These are phyloP conservation scores for Cyrtorhinus lividipennis DNA, from an alignment of 1,140 invertebrate genomes.

Conservation along the genomic window DNA sequence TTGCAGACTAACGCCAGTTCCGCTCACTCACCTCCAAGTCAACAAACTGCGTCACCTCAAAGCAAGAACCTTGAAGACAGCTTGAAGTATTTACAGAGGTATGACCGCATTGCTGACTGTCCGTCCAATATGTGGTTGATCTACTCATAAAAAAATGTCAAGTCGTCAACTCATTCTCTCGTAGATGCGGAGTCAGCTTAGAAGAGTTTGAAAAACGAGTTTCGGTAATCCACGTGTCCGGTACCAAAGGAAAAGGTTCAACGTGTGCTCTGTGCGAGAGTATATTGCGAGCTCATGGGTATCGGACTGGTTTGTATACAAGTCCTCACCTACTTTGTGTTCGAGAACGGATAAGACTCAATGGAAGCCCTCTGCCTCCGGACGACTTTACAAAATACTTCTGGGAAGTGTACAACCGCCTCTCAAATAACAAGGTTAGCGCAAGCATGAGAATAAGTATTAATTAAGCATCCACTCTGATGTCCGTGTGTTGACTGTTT, in stretches of 20 bases:
- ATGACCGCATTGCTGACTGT: too few species aligned
- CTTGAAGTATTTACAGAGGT: constrained; percentile 35
- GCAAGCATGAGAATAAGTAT: background rate
- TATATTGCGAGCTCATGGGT: constrained; percentile 71
- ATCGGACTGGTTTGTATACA: constrained; percentile 85
- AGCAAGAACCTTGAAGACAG: constrained; percentile 18
- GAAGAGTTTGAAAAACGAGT: constrained; percentile 46
- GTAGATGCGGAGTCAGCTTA: constrained; percentile 47
- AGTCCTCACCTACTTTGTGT: constrained; percentile 90
- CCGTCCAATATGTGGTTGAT: too few species aligned
- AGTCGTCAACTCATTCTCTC: too few species aligned
- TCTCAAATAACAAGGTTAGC: constrained; percentile 35
- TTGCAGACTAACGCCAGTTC: constrained; percentile 49
- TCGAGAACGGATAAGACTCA: constrained; percentile 81
- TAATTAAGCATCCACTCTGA: background rate
- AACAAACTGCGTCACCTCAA: too few species aligned
- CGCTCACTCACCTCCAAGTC: background rate
- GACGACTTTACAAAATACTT: constrained; percentile 66
- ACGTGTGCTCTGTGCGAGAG: constrained; percentile 88
- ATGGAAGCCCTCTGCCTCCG: constrained; percentile 62
- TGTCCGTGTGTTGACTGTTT: too few species aligned
- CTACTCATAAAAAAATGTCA: too few species aligned
- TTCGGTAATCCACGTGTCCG: constrained; percentile 82
- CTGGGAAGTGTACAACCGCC: constrained; percentile 57
- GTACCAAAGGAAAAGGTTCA: constrained; percentile 92